Conservation (phyloP, 2,888 invertebrate species). For the Leucozona laternaria region DNA sequence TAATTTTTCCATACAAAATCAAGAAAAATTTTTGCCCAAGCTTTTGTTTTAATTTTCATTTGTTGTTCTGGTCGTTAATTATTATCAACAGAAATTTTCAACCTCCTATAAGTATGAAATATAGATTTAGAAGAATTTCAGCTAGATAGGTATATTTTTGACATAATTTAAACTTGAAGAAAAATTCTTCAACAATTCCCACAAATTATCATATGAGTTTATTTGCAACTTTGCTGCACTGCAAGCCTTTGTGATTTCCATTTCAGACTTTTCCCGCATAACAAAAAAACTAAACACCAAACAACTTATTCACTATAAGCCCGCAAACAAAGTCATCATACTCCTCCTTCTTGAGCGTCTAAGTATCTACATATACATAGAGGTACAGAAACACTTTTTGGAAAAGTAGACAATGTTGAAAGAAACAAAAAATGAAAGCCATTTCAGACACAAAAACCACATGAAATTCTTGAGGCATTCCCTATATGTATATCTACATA, state of each 20-base stretch:
- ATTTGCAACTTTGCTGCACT: conserved; percentile 2
- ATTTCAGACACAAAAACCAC: conserved; percentile 52
- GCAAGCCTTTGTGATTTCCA: background rate
- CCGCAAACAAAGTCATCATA: background rate
- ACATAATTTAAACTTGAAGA: conserved; percentile 5
- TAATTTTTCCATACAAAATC: background rate
- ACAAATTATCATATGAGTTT: background rate
- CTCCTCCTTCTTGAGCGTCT: background rate
- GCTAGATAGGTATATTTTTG: too few relatives aligned
- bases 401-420: conserved; percentile 31
- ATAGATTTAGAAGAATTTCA: too few relatives aligned
- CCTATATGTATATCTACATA: background rate
- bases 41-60: background rate
- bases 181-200: background rate
- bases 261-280: background rate
- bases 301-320: background rate
- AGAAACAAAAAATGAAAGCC: conserved; percentile 31
- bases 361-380: too few relatives aligned
- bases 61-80: too few relatives aligned
- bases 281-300: background rate
- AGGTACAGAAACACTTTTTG: too few relatives aligned
- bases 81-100: too few relatives aligned
- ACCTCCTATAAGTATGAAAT: too few relatives aligned
- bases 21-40: too few relatives aligned
- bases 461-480: conserved; percentile 36